Percentiles rank a stretch among this genome's conserved stretches.
Conservation (phyloP, 2,113 vertebrate genomes). For the Hyperopisus bebe region DNA sequence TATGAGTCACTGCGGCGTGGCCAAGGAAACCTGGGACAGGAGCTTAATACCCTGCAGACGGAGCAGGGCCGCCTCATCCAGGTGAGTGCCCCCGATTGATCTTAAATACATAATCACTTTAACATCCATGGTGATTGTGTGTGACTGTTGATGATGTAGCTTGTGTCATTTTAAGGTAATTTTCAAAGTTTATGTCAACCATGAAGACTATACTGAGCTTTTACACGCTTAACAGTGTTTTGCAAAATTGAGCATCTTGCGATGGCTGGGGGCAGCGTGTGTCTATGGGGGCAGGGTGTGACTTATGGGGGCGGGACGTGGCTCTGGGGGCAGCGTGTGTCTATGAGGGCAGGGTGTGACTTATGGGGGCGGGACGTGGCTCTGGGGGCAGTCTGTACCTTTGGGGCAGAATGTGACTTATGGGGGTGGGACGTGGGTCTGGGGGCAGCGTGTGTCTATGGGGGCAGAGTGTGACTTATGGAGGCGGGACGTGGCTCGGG, state of each 20-base stretch:
- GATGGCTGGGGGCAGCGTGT: background rate
- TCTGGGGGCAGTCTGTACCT: too few species aligned
- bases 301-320: too few species aligned
- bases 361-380: too few species aligned
- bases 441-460: too few species aligned
- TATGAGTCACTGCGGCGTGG: conserved; percentile 75
- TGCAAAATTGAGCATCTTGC: background rate
- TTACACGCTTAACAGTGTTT: background rate
- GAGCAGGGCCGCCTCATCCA: conserved; percentile 90
- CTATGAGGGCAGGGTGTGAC: too few species aligned
- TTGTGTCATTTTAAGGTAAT: background rate
- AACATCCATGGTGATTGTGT: background rate
- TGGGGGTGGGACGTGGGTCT: too few species aligned
- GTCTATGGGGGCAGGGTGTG: too few species aligned
- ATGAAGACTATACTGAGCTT: background rate
- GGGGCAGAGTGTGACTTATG: too few species aligned
- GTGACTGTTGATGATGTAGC: background rate
- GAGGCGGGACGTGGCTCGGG: too few species aligned
- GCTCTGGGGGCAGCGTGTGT: too few species aligned
- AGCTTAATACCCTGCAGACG: conserved; percentile 77
- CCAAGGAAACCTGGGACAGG: conserved; percentile 78
- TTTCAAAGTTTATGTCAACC: background rate
- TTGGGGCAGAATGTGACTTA: too few species aligned
- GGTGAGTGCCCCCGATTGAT: conserved; percentile 54
- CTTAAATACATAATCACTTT: background rate